Conservation (phyloP, 2,888 invertebrate species). For the Liodrosophila aerea region DNA sequence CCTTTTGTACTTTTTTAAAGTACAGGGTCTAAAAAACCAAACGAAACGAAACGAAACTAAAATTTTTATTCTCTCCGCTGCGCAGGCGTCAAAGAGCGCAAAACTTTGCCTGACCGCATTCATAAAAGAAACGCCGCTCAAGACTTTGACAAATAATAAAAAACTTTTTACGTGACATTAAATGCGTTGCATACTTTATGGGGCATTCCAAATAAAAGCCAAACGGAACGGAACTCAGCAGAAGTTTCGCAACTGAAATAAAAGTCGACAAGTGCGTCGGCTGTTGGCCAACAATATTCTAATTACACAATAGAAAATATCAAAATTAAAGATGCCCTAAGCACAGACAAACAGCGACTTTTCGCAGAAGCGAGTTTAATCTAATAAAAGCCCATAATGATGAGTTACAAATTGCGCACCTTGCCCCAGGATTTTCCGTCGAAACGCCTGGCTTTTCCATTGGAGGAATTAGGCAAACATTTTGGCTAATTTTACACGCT, state of each 20-base stretch:
- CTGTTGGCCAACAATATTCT: conserved; percentile 22
- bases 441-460: conserved; percentile 13
- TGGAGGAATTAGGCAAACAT: conserved; percentile 50
- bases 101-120: conserved; percentile 49
- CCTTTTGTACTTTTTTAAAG: no score
- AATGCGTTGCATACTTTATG: conserved; percentile 34
- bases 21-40: conserved; percentile 15
- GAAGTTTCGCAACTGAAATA: not conserved
- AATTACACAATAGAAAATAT: conserved; percentile 46
- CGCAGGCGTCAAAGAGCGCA: conserved; percentile 7
- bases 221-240: not conserved
- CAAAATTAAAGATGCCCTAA: conserved; percentile 25
- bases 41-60: conserved; percentile 54
- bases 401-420: conserved; percentile 39
- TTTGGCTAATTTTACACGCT: conserved; percentile 54
- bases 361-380: conserved; percentile 23
- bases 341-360: not conserved
- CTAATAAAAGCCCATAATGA: conserved; percentile 47
- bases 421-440: conserved; percentile 6
- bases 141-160: conserved; percentile 57
- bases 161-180: conserved; percentile 37
- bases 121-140: conserved; percentile 46
- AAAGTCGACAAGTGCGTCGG: conserved; percentile 9
- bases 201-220: conserved; percentile 11
- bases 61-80: conserved; percentile 49